These are phyloP conservation scores for Margarornis squamiger DNA, from an alignment of 2,797 vertebrate species.

Conservation along the genomic window DNA sequence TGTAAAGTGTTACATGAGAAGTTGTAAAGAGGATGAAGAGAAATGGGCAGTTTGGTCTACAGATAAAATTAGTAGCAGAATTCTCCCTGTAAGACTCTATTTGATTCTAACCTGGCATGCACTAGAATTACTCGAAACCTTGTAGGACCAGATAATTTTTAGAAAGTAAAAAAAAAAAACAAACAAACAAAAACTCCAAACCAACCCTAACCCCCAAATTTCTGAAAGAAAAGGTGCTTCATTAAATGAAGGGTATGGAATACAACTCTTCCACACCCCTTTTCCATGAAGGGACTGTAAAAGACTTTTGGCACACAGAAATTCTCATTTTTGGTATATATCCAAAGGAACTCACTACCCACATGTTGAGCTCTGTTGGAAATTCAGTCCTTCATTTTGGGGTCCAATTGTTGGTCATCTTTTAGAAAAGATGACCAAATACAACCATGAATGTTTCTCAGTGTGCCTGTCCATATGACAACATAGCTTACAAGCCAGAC, in stretches of 20 bases:
- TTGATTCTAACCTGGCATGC: neutral
- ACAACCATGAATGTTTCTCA: neutral
- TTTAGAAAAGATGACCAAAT: neutral
- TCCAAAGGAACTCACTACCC: neutral
- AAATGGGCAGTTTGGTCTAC: neutral
- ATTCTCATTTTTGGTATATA: neutral
- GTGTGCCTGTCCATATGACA: accelerated
- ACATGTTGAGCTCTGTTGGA: neutral
- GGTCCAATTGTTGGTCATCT: neutral
- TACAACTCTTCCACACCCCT: neutral
- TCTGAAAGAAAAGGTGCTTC: neutral
- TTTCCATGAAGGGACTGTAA: neutral
- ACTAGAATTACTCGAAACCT: neutral
- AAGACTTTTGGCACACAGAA: neutral
- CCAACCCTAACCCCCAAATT: accelerated
- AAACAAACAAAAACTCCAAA: neutral
- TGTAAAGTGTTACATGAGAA: neutral
- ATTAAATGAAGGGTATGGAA: neutral
- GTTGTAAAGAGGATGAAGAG: neutral
- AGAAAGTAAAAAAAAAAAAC: neutral
- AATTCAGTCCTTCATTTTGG: neutral
- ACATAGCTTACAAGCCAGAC: neutral
- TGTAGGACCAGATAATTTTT: neutral
- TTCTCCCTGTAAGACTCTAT: neutral
- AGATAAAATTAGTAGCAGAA: neutral